phyloP scores from a whole-genome alignment of 2,797 vertebrate genomes.

The Cygnus olor region DNA sequence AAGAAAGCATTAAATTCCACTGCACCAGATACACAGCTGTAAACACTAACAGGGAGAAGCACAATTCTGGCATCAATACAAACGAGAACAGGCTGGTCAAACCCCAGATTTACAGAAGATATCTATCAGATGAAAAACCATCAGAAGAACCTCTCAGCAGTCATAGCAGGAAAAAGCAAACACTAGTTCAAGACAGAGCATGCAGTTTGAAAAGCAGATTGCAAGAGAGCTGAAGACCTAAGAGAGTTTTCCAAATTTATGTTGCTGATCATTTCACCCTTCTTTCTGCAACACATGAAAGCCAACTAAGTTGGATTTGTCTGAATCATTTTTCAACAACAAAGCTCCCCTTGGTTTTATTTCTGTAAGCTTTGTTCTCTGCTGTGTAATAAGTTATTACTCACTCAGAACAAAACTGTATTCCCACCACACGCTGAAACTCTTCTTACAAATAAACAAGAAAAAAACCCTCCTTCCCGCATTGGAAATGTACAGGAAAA shows the following conservation, averaged over 20 bases:
- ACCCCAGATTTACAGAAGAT: slow-evolving; percentile 8
- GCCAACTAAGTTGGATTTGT: slow-evolving; percentile 1
- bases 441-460: slow-evolving; percentile 40
- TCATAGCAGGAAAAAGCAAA: neutral
- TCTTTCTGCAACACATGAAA: neutral
- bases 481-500: neutral
- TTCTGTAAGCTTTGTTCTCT: slow-evolving; percentile 38
- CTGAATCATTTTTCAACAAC: slow-evolving; percentile 25
- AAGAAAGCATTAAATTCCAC: slow-evolving; percentile 22
- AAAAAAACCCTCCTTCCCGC: neutral
- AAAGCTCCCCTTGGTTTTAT: slow-evolving; percentile 24
- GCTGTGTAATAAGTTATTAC: slow-evolving; percentile 26
- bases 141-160: neutral
- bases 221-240: rapidly evolving
- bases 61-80: neutral
- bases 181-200: slow-evolving; percentile 1
- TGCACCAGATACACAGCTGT: neutral
- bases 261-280: neutral
- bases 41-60: neutral
- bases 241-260: neutral
- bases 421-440: neutral
- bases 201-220: neutral
- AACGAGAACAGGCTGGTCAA: neutral
- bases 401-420: slow-evolving; percentile 25
- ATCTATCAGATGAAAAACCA: neutral